These are phyloP conservation scores for Sepioteuthis lessoniana DNA, from an alignment of 2,888 invertebrate species.

Conservation along the genomic window DNA sequence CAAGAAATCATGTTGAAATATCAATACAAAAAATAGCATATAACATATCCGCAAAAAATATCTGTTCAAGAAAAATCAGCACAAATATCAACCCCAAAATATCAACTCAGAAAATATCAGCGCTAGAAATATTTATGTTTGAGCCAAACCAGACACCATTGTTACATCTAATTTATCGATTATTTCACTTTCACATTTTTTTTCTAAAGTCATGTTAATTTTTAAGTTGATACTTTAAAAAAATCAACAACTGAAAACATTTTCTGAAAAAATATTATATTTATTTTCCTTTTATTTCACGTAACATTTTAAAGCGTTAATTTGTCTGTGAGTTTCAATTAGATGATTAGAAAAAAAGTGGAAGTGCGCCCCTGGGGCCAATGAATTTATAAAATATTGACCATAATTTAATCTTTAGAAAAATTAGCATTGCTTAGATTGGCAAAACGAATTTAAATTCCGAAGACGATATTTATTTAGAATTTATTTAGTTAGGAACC, in stretches of 20 bases:
- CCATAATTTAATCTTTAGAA: background rate
- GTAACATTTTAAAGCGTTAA: background rate
- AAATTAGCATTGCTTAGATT: background rate
- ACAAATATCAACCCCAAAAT: too few relatives aligned
- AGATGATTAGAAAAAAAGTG: background rate
- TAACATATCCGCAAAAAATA: too few relatives aligned
- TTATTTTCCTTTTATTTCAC: background rate
- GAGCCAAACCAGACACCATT: too few relatives aligned
- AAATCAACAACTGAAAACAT: background rate
- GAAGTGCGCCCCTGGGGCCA: background rate
- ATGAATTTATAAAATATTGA: conserved; percentile 33
- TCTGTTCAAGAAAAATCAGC: too few relatives aligned
- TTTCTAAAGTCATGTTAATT: background rate
- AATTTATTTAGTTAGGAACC: background rate
- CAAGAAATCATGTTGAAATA: too few relatives aligned
- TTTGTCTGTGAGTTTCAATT: background rate
- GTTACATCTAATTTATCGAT: background rate
- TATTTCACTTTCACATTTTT: background rate
- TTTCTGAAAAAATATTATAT: background rate
- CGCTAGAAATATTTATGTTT: too few relatives aligned
- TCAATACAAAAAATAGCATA: too few relatives aligned
- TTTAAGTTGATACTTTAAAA: background rate
- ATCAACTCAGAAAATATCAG: too few relatives aligned
- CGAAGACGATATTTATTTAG: background rate
- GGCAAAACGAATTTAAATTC: background rate